Evolutionary conservation across 2,888 invertebrate species (phyloP).

Genomic region (Trypoxylon attenuatum): DNA sequence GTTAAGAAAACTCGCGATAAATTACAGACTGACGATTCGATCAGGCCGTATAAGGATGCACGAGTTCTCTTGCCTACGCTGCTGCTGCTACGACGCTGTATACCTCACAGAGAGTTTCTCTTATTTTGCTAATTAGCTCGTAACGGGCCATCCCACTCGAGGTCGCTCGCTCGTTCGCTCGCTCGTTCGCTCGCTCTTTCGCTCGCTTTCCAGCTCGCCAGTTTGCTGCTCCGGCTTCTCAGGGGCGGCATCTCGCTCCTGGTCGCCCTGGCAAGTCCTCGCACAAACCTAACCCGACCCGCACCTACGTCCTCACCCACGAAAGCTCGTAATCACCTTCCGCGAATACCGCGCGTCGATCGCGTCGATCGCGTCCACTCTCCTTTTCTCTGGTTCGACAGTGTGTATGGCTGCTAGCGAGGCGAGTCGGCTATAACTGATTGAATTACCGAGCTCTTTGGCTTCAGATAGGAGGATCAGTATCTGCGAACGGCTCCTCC

Average conservation of each 20-base stretch:
- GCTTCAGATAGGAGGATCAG: conserved; percentile 32
- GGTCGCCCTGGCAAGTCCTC: conserved; percentile 21
- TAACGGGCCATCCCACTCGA: conserved; percentile 55
- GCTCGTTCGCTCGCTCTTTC: conserved; percentile 20
- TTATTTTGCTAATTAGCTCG: conserved; percentile 65
- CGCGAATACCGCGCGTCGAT: conserved; percentile 47
- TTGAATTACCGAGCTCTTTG: conserved; percentile 43
- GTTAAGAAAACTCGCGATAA: conserved; percentile 48
- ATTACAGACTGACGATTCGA: conserved; percentile 52
- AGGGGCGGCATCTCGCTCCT: not conserved
- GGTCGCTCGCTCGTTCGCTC: conserved; percentile 35
- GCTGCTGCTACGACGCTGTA: conserved; percentile 30
- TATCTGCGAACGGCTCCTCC: no score
- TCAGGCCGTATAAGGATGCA: conserved; percentile 48
- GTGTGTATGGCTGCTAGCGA: not conserved
- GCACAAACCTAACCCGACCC: conserved; percentile 22
- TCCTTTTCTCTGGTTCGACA: not conserved
- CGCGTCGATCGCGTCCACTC: conserved; percentile 2
- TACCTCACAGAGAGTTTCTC: conserved; percentile 49
- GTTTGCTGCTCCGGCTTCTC: no score
- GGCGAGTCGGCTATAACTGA: conserved; percentile 20
- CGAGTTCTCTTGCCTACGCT: conserved; percentile 44
- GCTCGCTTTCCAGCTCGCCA: not conserved
- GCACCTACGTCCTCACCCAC: conserved; percentile 39
- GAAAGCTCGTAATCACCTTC: conserved; percentile 39